phyloP scores from a whole-genome alignment of 1,140 invertebrate genomes.

The Leptopilina boulardi region DNA sequence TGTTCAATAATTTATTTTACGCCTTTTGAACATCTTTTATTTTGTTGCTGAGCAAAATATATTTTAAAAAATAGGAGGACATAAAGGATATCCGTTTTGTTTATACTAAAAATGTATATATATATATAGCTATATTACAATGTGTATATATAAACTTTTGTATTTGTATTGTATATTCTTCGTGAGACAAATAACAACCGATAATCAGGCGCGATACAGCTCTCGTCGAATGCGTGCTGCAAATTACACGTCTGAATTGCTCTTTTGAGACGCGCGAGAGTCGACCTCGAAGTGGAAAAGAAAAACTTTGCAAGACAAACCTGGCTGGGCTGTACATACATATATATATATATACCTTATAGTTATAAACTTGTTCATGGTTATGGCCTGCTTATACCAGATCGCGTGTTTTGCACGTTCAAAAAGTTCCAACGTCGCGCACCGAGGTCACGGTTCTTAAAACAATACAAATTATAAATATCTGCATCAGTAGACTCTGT shows the following conservation, averaged over 20 bases:
- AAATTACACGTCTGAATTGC: slow-evolving; percentile 31
- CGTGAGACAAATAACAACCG: slow-evolving; percentile 30
- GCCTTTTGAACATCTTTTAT: neutral
- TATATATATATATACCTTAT: too few species aligned
- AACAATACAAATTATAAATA: slow-evolving; percentile 50
- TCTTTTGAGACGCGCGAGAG: slow-evolving; percentile 7
- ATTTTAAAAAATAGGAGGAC: neutral
- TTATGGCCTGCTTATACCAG: slow-evolving; percentile 33
- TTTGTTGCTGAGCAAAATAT: neutral
- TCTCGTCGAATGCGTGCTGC: slow-evolving; percentile 32
- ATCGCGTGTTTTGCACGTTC: slow-evolving; percentile 31
- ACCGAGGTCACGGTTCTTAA: slow-evolving; percentile 42
- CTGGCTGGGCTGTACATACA: neutral
- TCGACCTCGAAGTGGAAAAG: slow-evolving; percentile 35
- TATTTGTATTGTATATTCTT: neutral
- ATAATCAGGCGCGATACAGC: slow-evolving; percentile 31
- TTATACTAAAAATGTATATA: neutral
- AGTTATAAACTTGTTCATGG: slow-evolving; percentile 34
- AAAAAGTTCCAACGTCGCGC: slow-evolving; percentile 14
- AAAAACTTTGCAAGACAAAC: slow-evolving; percentile 25
- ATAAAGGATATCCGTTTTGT: slow-evolving; percentile 28
- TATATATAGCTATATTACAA: neutral
- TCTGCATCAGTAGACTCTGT: neutral
- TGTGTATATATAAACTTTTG: neutral
- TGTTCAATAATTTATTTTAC: neutral